phyloP scores from a whole-genome alignment of 2,888 invertebrate species.

The Petrolisthes cinctipes region DNA sequence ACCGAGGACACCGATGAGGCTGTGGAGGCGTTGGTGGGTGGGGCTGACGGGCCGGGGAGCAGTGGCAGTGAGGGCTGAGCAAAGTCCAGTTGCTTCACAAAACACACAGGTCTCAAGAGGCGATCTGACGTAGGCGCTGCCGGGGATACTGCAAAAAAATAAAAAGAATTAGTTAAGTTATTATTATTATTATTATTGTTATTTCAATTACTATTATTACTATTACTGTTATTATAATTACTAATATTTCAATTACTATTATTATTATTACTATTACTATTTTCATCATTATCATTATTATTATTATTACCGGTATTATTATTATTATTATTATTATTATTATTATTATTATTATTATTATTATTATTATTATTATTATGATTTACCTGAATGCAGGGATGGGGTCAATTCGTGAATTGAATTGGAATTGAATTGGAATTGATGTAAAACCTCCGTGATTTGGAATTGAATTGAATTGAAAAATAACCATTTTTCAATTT shows the following conservation, averaged over 20 bases:
- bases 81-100: conserved; percentile 62
- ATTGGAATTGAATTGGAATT: too few relatives aligned
- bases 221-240: conserved; percentile 30
- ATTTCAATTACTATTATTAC: conserved; percentile 47
- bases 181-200: conserved; percentile 30
- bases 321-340: too few relatives aligned
- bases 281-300: too few relatives aligned
- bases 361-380: too few relatives aligned
- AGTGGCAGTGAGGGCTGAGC: conserved; percentile 45
- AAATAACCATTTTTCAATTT: too few relatives aligned
- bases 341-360: too few relatives aligned
- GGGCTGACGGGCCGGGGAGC: conserved; percentile 36
- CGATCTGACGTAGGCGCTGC: conserved; percentile 56
- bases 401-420: too few relatives aligned
- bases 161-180: not conserved
- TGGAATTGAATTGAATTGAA: too few relatives aligned
- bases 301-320: too few relatives aligned
- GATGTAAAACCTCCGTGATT: too few relatives aligned
- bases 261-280: too few relatives aligned
- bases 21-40: not conserved
- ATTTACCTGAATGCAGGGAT: too few relatives aligned
- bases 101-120: conserved; percentile 58
- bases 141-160: not conserved
- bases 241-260: not conserved
- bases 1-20: not conserved